phyloP scores from a whole-genome alignment of 1,140 invertebrate species.

The Choristoneura fumiferana region DNA sequence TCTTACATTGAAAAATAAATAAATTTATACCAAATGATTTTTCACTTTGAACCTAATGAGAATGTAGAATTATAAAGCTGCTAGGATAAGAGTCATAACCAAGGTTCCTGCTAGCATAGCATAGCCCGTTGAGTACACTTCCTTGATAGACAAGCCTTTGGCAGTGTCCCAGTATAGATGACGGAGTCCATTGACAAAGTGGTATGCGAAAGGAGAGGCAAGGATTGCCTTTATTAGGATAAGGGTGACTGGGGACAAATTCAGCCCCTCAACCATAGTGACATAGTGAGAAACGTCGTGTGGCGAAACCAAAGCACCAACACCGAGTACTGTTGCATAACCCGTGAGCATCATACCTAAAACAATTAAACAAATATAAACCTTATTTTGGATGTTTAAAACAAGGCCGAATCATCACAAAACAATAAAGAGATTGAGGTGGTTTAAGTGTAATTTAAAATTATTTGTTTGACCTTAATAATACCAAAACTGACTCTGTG shows the following conservation, averaged over 20 bases:
- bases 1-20: conserved; percentile 39
- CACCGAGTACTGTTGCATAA: conserved; percentile 75
- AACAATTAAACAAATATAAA: conserved; percentile 28
- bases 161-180: conserved; percentile 87
- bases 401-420: no score
- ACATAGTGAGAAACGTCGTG: conserved; percentile 79
- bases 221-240: conserved; percentile 78
- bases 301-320: conserved; percentile 77
- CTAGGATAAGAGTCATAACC: conserved; percentile 57
- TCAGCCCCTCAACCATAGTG: conserved; percentile 78
- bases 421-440: no score
- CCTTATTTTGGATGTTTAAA: no score
- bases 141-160: conserved; percentile 83
- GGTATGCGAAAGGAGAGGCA: conserved; percentile 83
- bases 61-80: conserved; percentile 56
- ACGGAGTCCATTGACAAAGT: conserved; percentile 85
- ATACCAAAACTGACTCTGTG: no score
- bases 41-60: conserved; percentile 28
- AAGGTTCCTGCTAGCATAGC: conserved; percentile 75
- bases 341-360: conserved; percentile 77
- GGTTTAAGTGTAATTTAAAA: no score
- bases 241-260: conserved; percentile 76
- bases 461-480: no score
- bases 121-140: conserved; percentile 86
- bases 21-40: conserved; percentile 47